Conservation (phyloP, 2,888 invertebrate genomes). For the Drosophila greeni region DNA sequence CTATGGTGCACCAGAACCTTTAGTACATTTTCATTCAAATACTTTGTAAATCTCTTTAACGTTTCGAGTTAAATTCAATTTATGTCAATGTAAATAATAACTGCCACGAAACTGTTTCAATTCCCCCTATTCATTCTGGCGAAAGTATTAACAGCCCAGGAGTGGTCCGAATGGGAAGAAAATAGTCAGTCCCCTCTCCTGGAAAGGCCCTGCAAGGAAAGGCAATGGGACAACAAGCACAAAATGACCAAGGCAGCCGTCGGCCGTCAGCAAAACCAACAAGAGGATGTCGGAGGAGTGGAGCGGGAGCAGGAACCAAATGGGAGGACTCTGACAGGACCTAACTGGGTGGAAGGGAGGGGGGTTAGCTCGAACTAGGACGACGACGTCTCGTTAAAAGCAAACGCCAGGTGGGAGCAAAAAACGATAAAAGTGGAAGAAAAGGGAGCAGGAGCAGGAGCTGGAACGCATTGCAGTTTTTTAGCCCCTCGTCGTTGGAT, state of each 20-base stretch:
- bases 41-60: background rate
- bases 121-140: slow-evolving; percentile 3
- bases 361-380: slow-evolving; percentile 10
- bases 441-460: slow-evolving; percentile 15
- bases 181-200: slow-evolving; percentile 1
- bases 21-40: background rate
- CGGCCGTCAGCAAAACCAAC: slow-evolving; percentile 25
- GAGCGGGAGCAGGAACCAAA: slow-evolving; percentile 12
- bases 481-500: slow-evolving; percentile 37
- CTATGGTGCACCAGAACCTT: background rate
- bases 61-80: slow-evolving; percentile 2
- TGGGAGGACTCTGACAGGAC: slow-evolving; percentile 39
- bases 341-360: slow-evolving; percentile 32
- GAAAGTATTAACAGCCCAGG: slow-evolving; percentile 13
- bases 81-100: slow-evolving; percentile 13
- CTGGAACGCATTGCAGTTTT: slow-evolving; percentile 50
- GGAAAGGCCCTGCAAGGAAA: slow-evolving; percentile 20
- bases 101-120: slow-evolving; percentile 8
- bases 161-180: slow-evolving; percentile 18
- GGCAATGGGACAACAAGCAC: slow-evolving; percentile 38
- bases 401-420: slow-evolving; percentile 50
- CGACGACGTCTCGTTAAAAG: slow-evolving; percentile 62
- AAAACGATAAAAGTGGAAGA: slow-evolving; percentile 24
- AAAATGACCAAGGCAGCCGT: slow-evolving; percentile 52
- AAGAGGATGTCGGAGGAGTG: slow-evolving; percentile 4